Evolutionary conservation across 2,888 invertebrate species (phyloP), one percentile per base, ranked within the genome.

Genomic region (Meteorus colon): DNA sequence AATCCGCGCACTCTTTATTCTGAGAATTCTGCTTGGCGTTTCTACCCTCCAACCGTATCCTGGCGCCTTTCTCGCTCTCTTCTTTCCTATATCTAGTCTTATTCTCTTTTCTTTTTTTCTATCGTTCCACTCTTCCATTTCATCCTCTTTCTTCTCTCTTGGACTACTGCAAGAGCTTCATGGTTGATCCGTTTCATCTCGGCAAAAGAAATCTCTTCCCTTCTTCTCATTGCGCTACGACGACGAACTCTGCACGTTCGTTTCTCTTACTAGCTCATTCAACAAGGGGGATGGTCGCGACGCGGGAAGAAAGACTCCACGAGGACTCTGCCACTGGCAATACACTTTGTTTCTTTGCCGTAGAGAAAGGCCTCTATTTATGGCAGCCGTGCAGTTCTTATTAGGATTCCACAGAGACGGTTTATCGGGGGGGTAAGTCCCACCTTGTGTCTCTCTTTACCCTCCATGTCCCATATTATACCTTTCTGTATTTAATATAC

Each of bases 1-100:
- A 88, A 88, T 88, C 88, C 88, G 84, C 84, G 85, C 84, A 86
- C 87, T 87, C 87, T 88, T 88, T 88, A 88, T 88, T 87, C 84
- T 81, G 83, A 81, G 84, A 81, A 84, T 84, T 80, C 81, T 75
- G 77, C 78, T 78, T 78, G 70, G 55, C 71, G 68, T 68, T 72
- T 69, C n/a, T 55, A 76, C 68, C 79, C 79, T 76, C 79, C 77
- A 74, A 63, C 72, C 48, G 63, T 69, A 75, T 69, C 55, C 60
- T 75, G 37, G 70, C 63, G 70, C 69, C 70, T 75, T 70, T 65
- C 55, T 69, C 34, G 41, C n/a, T 45, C 29, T 55, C 37, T 29
- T 59, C 29, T 59, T 1, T 31, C 16, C 19, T 59, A 63, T 74
- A 70, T 60, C 71, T 71, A 24, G 24, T 24, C 24, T 75, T 24